Conservation (phyloP, 2,113 vertebrate species). For the Toxotes chatareus region DNA sequence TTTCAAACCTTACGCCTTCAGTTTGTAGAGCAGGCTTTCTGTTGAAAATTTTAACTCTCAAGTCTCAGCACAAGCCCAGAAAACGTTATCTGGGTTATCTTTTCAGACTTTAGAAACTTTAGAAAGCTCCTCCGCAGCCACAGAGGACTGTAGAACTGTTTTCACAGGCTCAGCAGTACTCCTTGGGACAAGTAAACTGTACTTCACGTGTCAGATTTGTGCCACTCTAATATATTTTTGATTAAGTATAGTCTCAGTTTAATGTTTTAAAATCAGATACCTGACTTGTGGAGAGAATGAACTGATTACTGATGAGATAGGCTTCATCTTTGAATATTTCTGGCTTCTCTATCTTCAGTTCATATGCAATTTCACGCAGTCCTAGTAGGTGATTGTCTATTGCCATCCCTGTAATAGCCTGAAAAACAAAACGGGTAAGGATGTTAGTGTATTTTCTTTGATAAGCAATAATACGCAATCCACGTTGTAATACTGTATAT, state of each 20-base stretch:
- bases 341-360: conserved; percentile 88
- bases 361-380: conserved; percentile 89
- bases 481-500: background rate
- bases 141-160: background rate
- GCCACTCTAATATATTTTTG: background rate
- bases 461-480: background rate
- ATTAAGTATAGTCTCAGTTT: background rate
- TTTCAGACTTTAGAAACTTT: background rate
- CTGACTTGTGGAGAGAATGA: conserved; percentile 97
- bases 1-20: background rate
- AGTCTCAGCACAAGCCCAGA: background rate
- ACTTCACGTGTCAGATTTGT: background rate
- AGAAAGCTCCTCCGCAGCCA: background rate
- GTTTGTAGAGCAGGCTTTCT: background rate
- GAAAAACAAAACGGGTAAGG: conserved; percentile 7
- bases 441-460: conserved; percentile 12
- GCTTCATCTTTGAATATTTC: conserved; percentile 93
- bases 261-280: conserved; percentile 72
- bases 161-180: background rate
- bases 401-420: conserved; percentile 96
- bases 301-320: conserved; percentile 90
- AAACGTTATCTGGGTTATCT: background rate
- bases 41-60: background rate
- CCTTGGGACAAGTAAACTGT: background rate
- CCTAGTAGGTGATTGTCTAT: conserved; percentile 98